Base-by-base conservation (phyloP, 2,797 vertebrate genomes). In the Perodicticus potto region DNA sequence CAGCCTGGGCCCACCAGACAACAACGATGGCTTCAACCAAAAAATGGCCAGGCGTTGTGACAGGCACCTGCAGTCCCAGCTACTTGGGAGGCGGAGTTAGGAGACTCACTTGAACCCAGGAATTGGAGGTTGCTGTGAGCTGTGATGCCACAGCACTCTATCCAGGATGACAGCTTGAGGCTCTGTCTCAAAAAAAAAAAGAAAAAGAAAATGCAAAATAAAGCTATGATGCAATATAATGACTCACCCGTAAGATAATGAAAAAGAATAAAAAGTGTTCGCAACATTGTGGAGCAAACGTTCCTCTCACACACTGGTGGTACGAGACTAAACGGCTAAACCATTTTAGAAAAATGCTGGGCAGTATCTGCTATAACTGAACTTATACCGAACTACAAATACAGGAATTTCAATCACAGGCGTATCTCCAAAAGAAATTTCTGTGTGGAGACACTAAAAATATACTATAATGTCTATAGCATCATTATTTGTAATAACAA, bases 121-220 rank as follows among this genome's bases (percentile, higher is more conserved):
- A n/a, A n/a, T n/a, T n/a, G n/a, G n/a, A n/a, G n/a, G n/a, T n/a
- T n/a, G n/a, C n/a, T n/a, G n/a, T n/a, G n/a, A n/a, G n/a, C n/a
- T n/a, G n/a, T n/a, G n/a, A n/a, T n/a, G n/a, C n/a, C n/a, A n/a
- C n/a, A n/a, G n/a, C n/a, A n/a, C n/a, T n/a, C n/a, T n/a, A n/a
- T n/a, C n/a, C n/a, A n/a, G n/a, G n/a, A n/a, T n/a, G n/a, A n/a
- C n/a, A n/a, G n/a, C n/a, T n/a, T n/a, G n/a, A n/a, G n/a, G n/a
- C n/a, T n/a, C n/a, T n/a, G n/a, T n/a, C n/a, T n/a, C n/a, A n/a
- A n/a, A n/a, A n/a, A n/a, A n/a, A n/a, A n/a, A n/a, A n/a, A n/a
- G n/a, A n/a, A n/a, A n/a, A n/a, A n/a, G 25, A 82, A 94, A 94
- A 87, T 37, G 27, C 19, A 86, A 91, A 88, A 69, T 40, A 67